phyloP scores from a whole-genome alignment of 2,888 invertebrate genomes.

The Druceiella hillmani region DNA sequence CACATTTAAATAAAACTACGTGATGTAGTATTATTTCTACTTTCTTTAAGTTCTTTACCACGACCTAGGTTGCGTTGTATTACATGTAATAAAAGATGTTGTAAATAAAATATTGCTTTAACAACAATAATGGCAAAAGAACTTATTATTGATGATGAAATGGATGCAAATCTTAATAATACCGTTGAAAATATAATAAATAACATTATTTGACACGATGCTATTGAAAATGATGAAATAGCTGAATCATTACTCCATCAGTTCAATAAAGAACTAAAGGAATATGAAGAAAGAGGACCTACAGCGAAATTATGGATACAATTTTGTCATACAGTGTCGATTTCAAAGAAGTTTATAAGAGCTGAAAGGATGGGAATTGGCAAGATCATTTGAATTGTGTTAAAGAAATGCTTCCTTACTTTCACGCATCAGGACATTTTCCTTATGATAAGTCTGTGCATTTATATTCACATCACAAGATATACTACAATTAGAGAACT shows the following conservation, averaged over 20 bases:
- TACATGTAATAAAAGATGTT: too few relatives aligned
- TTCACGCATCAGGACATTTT: too few relatives aligned
- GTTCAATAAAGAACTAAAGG: slow-evolving; percentile 26
- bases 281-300: slow-evolving; percentile 28
- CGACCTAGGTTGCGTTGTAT: too few relatives aligned
- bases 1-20: too few relatives aligned
- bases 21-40: too few relatives aligned
- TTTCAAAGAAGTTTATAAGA: slow-evolving; percentile 31
- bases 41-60: too few relatives aligned
- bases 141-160: slow-evolving; percentile 25
- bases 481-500: slow-evolving; percentile 26
- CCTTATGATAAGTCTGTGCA: slow-evolving; percentile 26
- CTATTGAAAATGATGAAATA: slow-evolving; percentile 29
- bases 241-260: slow-evolving; percentile 26
- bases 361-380: slow-evolving; percentile 34
- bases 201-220: slow-evolving; percentile 27
- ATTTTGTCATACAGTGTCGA: slow-evolving; percentile 31
- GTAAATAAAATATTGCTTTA: too few relatives aligned
- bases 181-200: slow-evolving; percentile 23
- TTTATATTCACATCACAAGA: slow-evolving; percentile 29
- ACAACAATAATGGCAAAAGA: slow-evolving; percentile 27
- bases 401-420: slow-evolving; percentile 32
- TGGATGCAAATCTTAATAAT: slow-evolving; percentile 26
- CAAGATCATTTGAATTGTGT: slow-evolving; percentile 30
- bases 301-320: slow-evolving; percentile 30